Percentiles rank a stretch among this genome's conserved stretches.
Conservation (phyloP, 2,888 invertebrate genomes). For the Sepioteuthis lessoniana region DNA sequence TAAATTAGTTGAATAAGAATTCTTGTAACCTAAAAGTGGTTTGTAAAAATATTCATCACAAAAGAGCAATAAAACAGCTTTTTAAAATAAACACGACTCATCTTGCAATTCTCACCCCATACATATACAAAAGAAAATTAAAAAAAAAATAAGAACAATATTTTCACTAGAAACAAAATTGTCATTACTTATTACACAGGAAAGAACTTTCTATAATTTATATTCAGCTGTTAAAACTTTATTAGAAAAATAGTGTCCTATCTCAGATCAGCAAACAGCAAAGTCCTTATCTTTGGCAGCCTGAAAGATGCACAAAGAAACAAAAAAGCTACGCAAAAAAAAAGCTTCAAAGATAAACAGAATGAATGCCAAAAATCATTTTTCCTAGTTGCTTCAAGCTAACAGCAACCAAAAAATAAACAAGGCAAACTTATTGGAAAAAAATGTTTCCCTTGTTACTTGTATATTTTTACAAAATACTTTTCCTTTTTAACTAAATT, state of each 20-base stretch:
- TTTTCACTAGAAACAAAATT: not conserved
- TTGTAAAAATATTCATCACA: not conserved
- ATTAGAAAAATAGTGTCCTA: not conserved
- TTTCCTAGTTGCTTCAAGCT: not conserved
- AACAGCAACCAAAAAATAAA: not conserved
- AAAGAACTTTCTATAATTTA: not conserved
- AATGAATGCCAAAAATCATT: not conserved
- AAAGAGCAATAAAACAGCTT: not conserved
- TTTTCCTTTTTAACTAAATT: not conserved
- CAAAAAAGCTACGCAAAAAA: not conserved
- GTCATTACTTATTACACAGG: not conserved
- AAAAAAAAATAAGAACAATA: not conserved
- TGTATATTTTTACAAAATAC: not conserved
- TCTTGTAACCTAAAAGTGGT: not conserved
- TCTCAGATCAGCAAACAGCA: not conserved
- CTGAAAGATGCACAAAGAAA: not conserved
- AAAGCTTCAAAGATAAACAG: not conserved
- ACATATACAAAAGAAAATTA: not conserved
- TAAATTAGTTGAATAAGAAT: not conserved
- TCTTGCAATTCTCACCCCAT: not conserved
- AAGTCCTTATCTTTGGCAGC: not conserved
- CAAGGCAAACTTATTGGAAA: not conserved
- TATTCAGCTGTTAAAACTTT: not conserved
- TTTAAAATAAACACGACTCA: not conserved
- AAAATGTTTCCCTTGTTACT: not conserved